Evolutionary conservation across 2,888 invertebrate species (phyloP), one percentile per base, ranked within the genome.

Genomic region (Heteropelma amictum): DNA sequence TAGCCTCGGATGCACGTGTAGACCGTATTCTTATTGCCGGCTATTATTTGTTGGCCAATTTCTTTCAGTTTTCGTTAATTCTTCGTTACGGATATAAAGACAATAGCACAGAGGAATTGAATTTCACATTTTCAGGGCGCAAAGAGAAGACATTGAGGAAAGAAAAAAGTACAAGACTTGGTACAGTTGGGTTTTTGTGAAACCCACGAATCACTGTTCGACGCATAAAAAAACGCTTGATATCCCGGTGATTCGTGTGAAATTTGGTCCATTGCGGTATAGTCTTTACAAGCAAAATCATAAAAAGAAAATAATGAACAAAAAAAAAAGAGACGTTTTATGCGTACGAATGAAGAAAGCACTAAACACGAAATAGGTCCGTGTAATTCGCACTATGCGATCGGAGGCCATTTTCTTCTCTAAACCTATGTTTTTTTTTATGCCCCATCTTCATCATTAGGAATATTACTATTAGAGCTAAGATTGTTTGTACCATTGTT

Each of bases 401-500:
- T 77, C 64, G 67, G 71, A 71, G 72, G 71, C 70, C 69, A 54
- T 58, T 70, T n/a, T n/a, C n/a, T n/a, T 67, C 51, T 73, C 71
- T 77, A 72, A 73, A 76, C 61, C 71, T 77, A 79, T 58, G 45
- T 56, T 51, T 14, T 12, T 72, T 68, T 69, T 67, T 49, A 75
- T 77, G 76, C 78, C 72, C 71, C 69, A 72, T 73, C 72, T 38
- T 78, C 78, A 76, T 80, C 81, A 81, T 85, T 87, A 87, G 85
- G 86, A 87, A 87, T 87, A 84, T 85, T 86, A 85, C 83, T 87
- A 85, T 87, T 87, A 87, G 84, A 87, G 82, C 86, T 87, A 87
- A 86, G 82, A 84, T 87, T 86, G 86, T 84, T 86, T 87, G 87
- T 87, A 87, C 87, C 87, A 87, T 87, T 86, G 81, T 83, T 86